Evolutionary conservation across 2,113 vertebrate species (phyloP), one percentile per base, ranked within the genome.

Genomic region (Hippocampus mohnikei): DNA sequence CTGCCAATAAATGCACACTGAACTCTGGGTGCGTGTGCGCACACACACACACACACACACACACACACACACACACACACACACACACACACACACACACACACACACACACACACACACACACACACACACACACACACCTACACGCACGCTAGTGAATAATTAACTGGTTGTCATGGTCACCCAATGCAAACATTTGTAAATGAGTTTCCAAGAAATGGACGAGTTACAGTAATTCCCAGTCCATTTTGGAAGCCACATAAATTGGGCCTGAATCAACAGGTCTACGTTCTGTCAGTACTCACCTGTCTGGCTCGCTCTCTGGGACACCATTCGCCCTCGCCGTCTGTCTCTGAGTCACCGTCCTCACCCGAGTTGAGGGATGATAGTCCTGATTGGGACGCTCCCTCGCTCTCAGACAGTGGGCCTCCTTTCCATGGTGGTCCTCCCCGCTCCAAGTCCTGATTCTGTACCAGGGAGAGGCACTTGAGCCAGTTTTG

Each of bases 301-400:
- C 94, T 94, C 80, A 98, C 97, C 96, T 98, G 93, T 77, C 91
- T 93, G 58, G 95, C 94, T 58, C 94, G 93, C 67, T 97, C 95
- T 71, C 90, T 91, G 41, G 93, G 40, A 86, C 92, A 95, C 44
- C 94, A 93, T 71, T 96, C 96, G 8, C 95, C 96, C 86, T 98
- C 96, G 5, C 94, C 96, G 66, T 98, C 97, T 0, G 94, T 87
- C 84, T 95, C 96, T 0, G 95, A 98, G 82, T 98, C 88, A 40
- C 81, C 87, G 0, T 91, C 96, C 0, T 96, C 96, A 27, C 93
- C 95, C 25, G 96, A 88, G 83, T 92, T 94, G 55, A 95, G 87
- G n/a, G 95, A 93, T 0, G 93, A 96, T 5, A 92, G 79, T 0
- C 93, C 93, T 29, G 92, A 94, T 27, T 81, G 91, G 5, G 90